These are phyloP conservation scores for Myripristis jacobus DNA, from an alignment of 2,797 vertebrate genomes.

Conservation along the genomic window DNA sequence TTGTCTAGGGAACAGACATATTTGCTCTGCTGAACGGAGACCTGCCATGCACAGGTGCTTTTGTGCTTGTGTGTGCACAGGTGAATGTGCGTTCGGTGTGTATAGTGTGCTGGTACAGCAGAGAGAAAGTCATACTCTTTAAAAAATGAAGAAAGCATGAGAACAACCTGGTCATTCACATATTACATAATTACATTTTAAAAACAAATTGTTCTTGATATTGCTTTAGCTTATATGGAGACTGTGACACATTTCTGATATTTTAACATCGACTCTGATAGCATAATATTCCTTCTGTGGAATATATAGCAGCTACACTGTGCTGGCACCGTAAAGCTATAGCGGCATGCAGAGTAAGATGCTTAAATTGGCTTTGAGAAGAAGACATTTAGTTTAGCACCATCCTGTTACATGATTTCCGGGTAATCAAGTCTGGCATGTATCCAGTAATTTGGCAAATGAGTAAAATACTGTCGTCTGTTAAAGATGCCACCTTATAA, in stretches of 20 bases:
- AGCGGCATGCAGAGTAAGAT: too few relatives aligned
- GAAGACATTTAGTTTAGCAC: too few relatives aligned
- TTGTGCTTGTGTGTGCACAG: slow-evolving; percentile 74
- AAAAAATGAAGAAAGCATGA: slow-evolving; percentile 33
- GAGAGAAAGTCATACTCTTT: slow-evolving; percentile 35
- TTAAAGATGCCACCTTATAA: too few relatives aligned
- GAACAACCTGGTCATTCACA: slow-evolving; percentile 9
- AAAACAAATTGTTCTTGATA: too few relatives aligned
- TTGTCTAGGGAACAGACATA: slow-evolving; percentile 81
- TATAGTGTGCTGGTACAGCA: slow-evolving; percentile 5
- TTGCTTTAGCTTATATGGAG: background rate
- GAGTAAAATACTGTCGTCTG: too few relatives aligned
- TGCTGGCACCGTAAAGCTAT: too few relatives aligned
- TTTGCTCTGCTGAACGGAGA: slow-evolving; percentile 65
- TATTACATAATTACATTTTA: slow-evolving; percentile 45
- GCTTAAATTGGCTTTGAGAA: too few relatives aligned
- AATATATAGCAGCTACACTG: too few relatives aligned
- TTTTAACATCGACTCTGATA: background rate
- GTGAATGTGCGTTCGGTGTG: slow-evolving; percentile 55
- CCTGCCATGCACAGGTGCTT: slow-evolving; percentile 71
- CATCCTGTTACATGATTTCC: too few relatives aligned
- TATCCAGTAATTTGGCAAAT: too few relatives aligned
- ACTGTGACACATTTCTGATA: slow-evolving; percentile 18
- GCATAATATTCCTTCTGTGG: too few relatives aligned
- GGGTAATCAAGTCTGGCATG: too few relatives aligned